phyloP scores from a whole-genome alignment of 1,140 invertebrate species.

The Brachionus rubens region DNA sequence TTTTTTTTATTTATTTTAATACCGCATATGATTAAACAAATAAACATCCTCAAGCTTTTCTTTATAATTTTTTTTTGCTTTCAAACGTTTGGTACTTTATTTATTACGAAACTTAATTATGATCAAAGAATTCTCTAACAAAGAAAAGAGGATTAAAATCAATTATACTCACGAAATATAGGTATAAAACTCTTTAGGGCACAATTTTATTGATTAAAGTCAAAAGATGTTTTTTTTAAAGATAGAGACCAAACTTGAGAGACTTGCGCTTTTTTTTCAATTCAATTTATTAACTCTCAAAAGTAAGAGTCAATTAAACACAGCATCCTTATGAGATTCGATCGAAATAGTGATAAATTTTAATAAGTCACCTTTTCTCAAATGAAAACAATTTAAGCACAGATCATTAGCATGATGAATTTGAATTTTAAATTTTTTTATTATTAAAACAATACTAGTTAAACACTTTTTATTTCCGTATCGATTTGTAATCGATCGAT shows the following conservation, averaged over 20 bases:
- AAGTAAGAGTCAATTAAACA: no score
- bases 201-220: background rate
- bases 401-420: conserved; percentile 22
- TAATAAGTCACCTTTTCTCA: no score
- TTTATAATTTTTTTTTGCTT: no score
- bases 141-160: background rate
- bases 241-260: background rate
- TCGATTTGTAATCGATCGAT: conserved; percentile 42
- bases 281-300: background rate
- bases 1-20: no score
- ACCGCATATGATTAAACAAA: no score
- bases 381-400: no score
- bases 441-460: conserved; percentile 7
- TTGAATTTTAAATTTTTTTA: background rate
- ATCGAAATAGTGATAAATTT: no score
- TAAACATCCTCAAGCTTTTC: no score
- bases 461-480: background rate
- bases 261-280: background rate
- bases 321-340: no score
- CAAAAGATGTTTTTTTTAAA: conserved; percentile 17
- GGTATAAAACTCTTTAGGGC: background rate
- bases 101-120: background rate
- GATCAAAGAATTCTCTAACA: no score
- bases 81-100: no score
- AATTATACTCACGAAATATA: background rate